These are phyloP conservation scores for Yasuhikotakia modesta DNA, from an alignment of 2,797 vertebrate genomes.

Conservation along the genomic window DNA sequence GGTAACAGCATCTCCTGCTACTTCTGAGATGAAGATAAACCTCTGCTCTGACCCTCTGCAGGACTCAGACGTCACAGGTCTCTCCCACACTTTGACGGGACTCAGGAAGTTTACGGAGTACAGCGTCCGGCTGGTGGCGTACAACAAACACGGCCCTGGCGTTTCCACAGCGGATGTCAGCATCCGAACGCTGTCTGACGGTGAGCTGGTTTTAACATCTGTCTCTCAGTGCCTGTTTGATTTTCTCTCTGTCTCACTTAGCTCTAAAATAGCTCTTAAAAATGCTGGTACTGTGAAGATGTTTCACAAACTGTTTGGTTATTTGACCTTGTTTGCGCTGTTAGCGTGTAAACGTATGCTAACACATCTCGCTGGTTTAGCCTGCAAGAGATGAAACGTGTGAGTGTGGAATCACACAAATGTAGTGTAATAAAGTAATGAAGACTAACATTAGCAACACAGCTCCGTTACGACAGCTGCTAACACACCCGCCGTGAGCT, in stretches of 20 bases:
- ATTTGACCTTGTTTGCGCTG: not conserved
- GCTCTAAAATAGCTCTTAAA: not conserved
- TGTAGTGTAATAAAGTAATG: slow-evolving; percentile 9
- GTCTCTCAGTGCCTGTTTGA: not conserved
- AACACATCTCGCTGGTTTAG: not conserved
- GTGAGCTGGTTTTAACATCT: slow-evolving; percentile 75
- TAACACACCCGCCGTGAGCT: not conserved
- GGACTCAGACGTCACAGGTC: slow-evolving; percentile 85
- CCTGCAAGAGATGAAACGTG: not conserved
- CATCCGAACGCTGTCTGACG: slow-evolving; percentile 88
- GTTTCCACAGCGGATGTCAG: slow-evolving; percentile 91
- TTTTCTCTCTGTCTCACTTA: not conserved
- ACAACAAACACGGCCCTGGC: slow-evolving; percentile 94
- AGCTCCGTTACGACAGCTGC: not conserved
- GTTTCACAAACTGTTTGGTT: not conserved
- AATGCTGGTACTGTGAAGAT: not conserved
- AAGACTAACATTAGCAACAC: not conserved
- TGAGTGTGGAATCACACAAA: not conserved
- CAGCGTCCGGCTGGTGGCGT: slow-evolving; percentile 93
- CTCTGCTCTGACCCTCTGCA: slow-evolving; percentile 58
- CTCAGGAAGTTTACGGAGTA: slow-evolving; percentile 94
- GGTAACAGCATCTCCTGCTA: no score
- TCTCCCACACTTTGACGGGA: slow-evolving; percentile 83
- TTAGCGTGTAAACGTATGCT: slow-evolving; percentile 1
- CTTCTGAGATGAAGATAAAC: no score